These are phyloP conservation scores for Pollenia labialis DNA, from an alignment of 2,888 invertebrate genomes.

Conservation along the genomic window DNA sequence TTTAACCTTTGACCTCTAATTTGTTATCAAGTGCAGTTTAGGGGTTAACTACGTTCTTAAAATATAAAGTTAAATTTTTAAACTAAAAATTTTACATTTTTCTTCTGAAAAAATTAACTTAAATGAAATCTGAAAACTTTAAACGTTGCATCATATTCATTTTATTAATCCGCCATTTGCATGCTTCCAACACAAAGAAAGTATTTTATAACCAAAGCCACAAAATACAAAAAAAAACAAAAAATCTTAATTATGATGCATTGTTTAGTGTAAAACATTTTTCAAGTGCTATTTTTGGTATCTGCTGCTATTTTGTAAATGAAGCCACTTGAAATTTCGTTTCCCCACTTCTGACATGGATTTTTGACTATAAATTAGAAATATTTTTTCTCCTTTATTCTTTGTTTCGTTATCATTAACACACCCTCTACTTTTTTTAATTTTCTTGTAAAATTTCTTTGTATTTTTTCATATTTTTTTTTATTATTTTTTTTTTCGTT, in stretches of 20 bases:
- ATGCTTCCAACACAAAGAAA: no score
- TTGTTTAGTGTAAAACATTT: constrained; percentile 33
- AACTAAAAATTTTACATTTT: no score
- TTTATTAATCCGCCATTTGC: no score
- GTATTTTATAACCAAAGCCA: no score
- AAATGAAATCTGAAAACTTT: no score
- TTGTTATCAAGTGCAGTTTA: no score
- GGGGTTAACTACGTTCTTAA: no score
- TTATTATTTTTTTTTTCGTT: constrained; percentile 4
- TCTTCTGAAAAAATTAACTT: no score
- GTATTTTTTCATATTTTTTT: constrained; percentile 1
- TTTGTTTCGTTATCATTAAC: constrained; percentile 33
- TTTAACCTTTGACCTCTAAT: no score
- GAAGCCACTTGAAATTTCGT: constrained; percentile 48
- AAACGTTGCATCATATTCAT: no score
- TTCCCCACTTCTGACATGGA: constrained; percentile 10
- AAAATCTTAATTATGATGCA: constrained; percentile 26
- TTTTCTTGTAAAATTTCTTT: constrained; percentile 23
- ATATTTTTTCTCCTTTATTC: constrained; percentile 15
- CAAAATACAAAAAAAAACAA: no score
- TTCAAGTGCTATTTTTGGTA: constrained; percentile 34
- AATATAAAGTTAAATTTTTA: no score
- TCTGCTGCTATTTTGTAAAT: constrained; percentile 30
- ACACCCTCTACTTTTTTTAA: constrained; percentile 39
- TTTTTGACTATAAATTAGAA: constrained; percentile 32